Evolutionary conservation across 1,140 invertebrate species (phyloP).

Genomic region (Heterodera schachtii): DNA sequence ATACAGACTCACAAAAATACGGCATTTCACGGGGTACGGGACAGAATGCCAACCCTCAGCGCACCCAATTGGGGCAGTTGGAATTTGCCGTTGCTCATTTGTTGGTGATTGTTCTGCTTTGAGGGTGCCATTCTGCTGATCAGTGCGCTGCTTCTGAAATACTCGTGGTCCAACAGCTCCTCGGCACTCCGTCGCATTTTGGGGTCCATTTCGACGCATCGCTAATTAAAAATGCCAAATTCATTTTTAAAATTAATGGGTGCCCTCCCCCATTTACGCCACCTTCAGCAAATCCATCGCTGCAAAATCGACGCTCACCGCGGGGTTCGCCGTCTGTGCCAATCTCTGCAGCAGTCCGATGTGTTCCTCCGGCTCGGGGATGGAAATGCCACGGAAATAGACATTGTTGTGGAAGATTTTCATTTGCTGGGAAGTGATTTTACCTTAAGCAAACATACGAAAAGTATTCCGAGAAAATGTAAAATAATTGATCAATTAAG

Average conservation of each 20-base stretch:
- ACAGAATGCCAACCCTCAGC: too few relatives aligned
- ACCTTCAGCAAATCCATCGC: constrained; percentile 37
- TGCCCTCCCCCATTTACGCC: neutral
- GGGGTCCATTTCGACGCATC: constrained; percentile 92
- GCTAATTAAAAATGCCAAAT: constrained; percentile 69
- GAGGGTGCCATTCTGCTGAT: neutral
- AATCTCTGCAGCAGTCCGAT: constrained; percentile 49
- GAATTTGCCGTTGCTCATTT: neutral
- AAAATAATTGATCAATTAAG: too few relatives aligned
- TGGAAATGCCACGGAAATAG: constrained; percentile 82
- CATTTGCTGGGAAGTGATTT: constrained; percentile 88
- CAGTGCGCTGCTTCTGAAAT: constrained; percentile 71
- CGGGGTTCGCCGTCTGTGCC: constrained; percentile 9
- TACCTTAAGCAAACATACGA: constrained; percentile 70
- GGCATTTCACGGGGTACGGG: too few relatives aligned
- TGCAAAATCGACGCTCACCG: constrained; percentile 15
- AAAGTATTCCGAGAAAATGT: neutral
- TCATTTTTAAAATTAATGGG: too few relatives aligned
- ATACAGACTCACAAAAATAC: too few relatives aligned
- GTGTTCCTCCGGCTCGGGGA: constrained; percentile 78
- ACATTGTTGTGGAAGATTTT: constrained; percentile 91
- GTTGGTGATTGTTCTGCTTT: neutral
- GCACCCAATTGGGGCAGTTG: constrained; percentile 17
- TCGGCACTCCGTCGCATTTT: constrained; percentile 83
- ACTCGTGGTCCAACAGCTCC: constrained; percentile 82